These are phyloP conservation scores for Botia kubotai DNA, from an alignment of 2,797 vertebrate species.

Conservation along the genomic window DNA sequence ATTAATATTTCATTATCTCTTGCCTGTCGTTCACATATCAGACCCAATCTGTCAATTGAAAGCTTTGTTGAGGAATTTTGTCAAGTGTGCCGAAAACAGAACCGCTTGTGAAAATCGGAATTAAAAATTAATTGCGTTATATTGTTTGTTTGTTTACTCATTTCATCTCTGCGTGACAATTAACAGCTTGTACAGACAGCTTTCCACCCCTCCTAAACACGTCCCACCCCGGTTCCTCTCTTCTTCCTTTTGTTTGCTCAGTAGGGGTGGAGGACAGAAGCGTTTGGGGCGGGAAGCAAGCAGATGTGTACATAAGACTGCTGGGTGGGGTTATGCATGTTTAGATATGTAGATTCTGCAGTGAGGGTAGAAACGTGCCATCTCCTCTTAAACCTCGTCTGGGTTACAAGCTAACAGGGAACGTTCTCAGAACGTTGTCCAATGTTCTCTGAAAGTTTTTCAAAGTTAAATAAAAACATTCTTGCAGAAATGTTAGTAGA, in stretches of 20 bases:
- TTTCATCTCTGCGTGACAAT: slow-evolving; percentile 59
- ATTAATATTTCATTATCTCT: slow-evolving; percentile 49
- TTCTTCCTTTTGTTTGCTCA: slow-evolving; percentile 63
- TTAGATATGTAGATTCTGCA: slow-evolving; percentile 29
- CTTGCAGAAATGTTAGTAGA: no score
- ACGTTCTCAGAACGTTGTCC: no score
- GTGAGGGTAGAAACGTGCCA: slow-evolving; percentile 62
- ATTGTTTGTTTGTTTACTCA: slow-evolving; percentile 43
- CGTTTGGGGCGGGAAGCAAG: slow-evolving; percentile 62
- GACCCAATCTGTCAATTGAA: slow-evolving; percentile 44
- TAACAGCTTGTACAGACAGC: slow-evolving; percentile 57
- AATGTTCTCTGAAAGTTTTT: no score
- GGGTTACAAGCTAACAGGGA: no score
- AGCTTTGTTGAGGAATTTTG: slow-evolving; percentile 51
- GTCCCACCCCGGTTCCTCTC: slow-evolving; percentile 39
- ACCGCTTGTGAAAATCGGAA: slow-evolving; percentile 39
- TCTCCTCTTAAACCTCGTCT: slow-evolving; percentile 53
- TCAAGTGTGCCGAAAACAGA: slow-evolving; percentile 40
- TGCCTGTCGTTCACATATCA: slow-evolving; percentile 40
- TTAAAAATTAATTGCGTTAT: slow-evolving; percentile 53
- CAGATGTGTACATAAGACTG: slow-evolving; percentile 49
- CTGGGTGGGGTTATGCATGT: background rate
- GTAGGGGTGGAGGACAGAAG: slow-evolving; percentile 50
- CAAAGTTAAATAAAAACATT: no score
- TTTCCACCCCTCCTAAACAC: slow-evolving; percentile 14